Conservation (phyloP, 2,797 vertebrate genomes). For the Enteromius radiatus region DNA sequence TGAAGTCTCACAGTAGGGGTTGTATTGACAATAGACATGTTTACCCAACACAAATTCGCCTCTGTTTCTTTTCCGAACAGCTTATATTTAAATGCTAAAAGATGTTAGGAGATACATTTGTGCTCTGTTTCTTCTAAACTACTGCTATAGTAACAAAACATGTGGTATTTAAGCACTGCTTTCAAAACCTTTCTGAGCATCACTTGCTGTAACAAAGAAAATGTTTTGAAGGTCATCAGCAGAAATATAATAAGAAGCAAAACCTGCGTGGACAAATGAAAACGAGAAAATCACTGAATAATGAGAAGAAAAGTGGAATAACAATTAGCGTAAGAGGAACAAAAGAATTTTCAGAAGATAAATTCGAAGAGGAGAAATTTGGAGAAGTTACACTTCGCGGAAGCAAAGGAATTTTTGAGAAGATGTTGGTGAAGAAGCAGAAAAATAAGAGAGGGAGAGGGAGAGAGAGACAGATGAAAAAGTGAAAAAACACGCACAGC, state of each 20-base stretch:
- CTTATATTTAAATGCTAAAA: conserved; percentile 9
- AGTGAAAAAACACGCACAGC: conserved; percentile 61
- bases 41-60: neutral
- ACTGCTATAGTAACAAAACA: neutral
- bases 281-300: conserved; percentile 42
- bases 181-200: neutral
- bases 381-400: conserved; percentile 44
- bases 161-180: neutral
- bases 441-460: conserved; percentile 50
- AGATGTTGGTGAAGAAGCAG: conserved; percentile 49
- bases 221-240: neutral
- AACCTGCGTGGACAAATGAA: neutral
- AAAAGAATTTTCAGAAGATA: conserved; percentile 43
- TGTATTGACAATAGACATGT: conserved; percentile 2
- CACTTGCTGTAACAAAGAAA: neutral
- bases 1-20: conserved; percentile 4
- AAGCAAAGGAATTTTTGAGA: conserved; percentile 54
- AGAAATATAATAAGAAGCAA: conserved; percentile 29
- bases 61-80: neutral
- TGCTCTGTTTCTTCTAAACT: neutral
- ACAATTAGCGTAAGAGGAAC: conserved; percentile 55
- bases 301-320: conserved; percentile 51
- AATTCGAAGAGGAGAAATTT: conserved; percentile 55
- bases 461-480: conserved; percentile 55
- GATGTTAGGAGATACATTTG: too few relatives aligned